Percentiles rank a stretch among this genome's conserved stretches.
Conservation (phyloP, 2,888 invertebrate genomes). For the Leucozona laternaria region DNA sequence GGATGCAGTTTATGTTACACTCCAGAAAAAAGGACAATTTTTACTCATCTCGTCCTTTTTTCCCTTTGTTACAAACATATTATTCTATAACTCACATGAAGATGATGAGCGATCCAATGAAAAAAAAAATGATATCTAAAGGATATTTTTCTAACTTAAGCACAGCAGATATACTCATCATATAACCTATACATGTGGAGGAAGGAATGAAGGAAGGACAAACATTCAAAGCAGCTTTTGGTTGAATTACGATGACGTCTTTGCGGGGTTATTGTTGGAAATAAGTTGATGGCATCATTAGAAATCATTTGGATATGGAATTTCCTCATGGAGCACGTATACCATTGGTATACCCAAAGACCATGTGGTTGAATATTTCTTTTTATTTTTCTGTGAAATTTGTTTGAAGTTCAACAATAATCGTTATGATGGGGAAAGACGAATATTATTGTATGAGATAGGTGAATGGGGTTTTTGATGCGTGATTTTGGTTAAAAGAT, state of each 20-base stretch:
- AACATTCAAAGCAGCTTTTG: conserved; percentile 24
- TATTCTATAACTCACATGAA: conserved; percentile 5
- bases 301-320: conserved; percentile 55
- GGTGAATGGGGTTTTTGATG: no score
- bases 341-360: background rate
- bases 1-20: conserved; percentile 48
- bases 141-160: background rate
- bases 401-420: conserved; percentile 37
- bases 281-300: conserved; percentile 54
- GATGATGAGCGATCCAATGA: conserved; percentile 8
- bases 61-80: background rate
- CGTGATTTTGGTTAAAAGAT: no score
- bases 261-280: conserved; percentile 36
- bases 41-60: conserved; percentile 32
- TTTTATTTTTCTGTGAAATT: background rate
- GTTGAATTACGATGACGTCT: conserved; percentile 52
- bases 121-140: conserved; percentile 24
- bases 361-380: conserved; percentile 5
- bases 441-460: no score
- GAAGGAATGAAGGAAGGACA: conserved; percentile 13
- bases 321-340: conserved; percentile 41
- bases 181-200: no score
- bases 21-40: conserved; percentile 24
- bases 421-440: no score
- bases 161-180: background rate